Evolutionary conservation across 2,113 vertebrate species (phyloP), one percentile per base, ranked within the genome.

Genomic region (Lampris incognitus): DNA sequence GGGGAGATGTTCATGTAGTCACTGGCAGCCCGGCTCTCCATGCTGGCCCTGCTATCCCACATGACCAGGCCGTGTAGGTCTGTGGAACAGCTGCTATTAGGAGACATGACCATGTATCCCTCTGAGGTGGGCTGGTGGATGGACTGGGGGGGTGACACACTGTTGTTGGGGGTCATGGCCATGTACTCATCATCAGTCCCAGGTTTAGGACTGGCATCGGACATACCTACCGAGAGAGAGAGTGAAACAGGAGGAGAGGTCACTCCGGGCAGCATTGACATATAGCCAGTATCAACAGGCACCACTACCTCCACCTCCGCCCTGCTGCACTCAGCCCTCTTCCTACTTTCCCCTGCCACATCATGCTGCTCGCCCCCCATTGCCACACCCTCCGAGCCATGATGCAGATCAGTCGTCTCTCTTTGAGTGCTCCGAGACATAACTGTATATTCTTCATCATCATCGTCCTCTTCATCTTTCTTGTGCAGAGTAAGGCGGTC

Each of bases 1-100:
- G 95, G 94, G 4, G 94, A 96, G 92, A 96, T 93, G 89, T 94
- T 94, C 93, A 96, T 90, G 55, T 96, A 96, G 76, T 96, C 95
- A 0, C 93, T 86, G 58, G 78, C 79, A 7, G 80, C 79, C 9
- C 86, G 85, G 80, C 91, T 90, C 79, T 94, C 94, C 82, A 90
- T 79, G 76, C 92, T 85, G 76, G 79, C 74, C 64, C 92, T 63
- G 88, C 92, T 87, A 2, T 92, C 85, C 94, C 94, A 92, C 80
- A 87, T 76, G n/a, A 65, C 50, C 38, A 87, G 55, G 46, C 91
- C 87, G 4, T 92, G 92, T 74, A 92, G 79, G 58, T 95, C 95
- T 40, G 94, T 92, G 46, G 94, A 94, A 74, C 92, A 93, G 86
- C 93, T 95, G 81, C 92, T 91, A 0, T 92, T 93, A 4, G 94